Evolutionary conservation across 2,888 invertebrate genomes (phyloP).

Genomic region (Choreutis nemorana): DNA sequence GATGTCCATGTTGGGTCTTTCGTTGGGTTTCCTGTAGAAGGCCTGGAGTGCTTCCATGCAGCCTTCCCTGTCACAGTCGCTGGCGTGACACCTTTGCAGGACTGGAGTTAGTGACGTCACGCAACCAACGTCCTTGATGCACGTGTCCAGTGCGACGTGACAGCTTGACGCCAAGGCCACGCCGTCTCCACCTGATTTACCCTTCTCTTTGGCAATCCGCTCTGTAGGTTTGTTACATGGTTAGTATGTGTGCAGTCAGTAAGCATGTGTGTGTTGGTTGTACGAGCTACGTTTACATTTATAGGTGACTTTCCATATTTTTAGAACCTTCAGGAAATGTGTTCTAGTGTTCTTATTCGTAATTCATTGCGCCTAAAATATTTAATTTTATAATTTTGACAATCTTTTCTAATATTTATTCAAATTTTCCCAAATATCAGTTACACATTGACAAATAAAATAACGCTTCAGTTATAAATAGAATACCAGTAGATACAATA

Average conservation of each 20-base stretch:
- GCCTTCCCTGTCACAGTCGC: slow-evolving; percentile 80
- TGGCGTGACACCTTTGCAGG: slow-evolving; percentile 78
- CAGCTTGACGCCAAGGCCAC: slow-evolving; percentile 83
- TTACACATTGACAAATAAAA: too few relatives aligned
- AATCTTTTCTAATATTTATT: too few relatives aligned
- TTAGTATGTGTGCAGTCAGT: slow-evolving; percentile 27
- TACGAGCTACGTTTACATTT: too few relatives aligned
- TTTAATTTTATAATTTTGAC: too few relatives aligned
- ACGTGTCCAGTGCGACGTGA: slow-evolving; percentile 83
- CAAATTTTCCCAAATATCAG: too few relatives aligned
- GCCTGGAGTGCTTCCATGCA: slow-evolving; percentile 88
- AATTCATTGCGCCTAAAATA: too few relatives aligned
- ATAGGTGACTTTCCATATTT: too few relatives aligned
- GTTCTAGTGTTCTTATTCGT: too few relatives aligned
- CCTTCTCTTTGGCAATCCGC: slow-evolving; percentile 63
- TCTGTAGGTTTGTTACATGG: slow-evolving; percentile 47
- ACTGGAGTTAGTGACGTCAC: slow-evolving; percentile 83
- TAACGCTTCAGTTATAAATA: too few relatives aligned
- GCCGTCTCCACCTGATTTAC: slow-evolving; percentile 62
- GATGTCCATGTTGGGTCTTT: slow-evolving; percentile 86
- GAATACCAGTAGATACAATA: too few relatives aligned
- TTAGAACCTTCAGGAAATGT: too few relatives aligned
- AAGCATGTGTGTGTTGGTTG: too few relatives aligned
- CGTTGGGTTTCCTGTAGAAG: slow-evolving; percentile 83
- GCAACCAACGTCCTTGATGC: slow-evolving; percentile 84